Conservation (phyloP, 2,797 vertebrate genomes). For the Loris lydekkerianus region DNA sequence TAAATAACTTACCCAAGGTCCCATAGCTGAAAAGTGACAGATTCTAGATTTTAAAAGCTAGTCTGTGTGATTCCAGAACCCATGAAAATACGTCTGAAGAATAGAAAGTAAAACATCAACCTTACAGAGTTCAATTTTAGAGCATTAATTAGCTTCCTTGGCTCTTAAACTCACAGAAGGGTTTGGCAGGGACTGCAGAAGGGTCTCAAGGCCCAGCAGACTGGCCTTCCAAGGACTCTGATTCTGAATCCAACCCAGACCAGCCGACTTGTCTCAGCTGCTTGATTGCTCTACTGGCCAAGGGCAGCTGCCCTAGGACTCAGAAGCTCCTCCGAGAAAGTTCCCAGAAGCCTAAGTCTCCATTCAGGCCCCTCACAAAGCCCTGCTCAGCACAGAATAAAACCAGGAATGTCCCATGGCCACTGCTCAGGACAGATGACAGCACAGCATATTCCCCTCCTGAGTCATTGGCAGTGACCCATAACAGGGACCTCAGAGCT, state of each 20-base stretch:
- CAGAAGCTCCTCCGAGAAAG: background rate
- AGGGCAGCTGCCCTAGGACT: background rate
- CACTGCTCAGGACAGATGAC: background rate
- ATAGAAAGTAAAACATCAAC: background rate
- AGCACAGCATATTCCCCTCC: rapidly evolving
- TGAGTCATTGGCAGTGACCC: background rate
- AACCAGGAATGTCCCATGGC: background rate
- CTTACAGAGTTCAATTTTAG: background rate
- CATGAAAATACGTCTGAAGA: background rate
- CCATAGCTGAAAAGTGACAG: background rate
- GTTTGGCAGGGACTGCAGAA: background rate
- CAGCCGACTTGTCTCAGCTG: background rate
- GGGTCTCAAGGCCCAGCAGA: background rate
- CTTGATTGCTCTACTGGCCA: background rate
- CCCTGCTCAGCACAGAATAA: background rate
- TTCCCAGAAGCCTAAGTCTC: background rate
- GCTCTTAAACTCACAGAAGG: background rate
- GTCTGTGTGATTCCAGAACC: background rate
- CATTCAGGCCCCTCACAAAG: background rate
- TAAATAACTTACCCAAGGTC: background rate
- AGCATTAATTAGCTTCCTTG: background rate
- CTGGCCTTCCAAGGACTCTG: background rate
- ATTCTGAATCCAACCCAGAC: background rate
- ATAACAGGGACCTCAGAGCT: background rate
- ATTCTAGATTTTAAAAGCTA: constrained; percentile 28